A percentile compares a stretch with the other conserved stretches of the same genome.
phyloP scores from a whole-genome alignment of 1,140 invertebrate genomes.

The Probaryconus sp. region DNA sequence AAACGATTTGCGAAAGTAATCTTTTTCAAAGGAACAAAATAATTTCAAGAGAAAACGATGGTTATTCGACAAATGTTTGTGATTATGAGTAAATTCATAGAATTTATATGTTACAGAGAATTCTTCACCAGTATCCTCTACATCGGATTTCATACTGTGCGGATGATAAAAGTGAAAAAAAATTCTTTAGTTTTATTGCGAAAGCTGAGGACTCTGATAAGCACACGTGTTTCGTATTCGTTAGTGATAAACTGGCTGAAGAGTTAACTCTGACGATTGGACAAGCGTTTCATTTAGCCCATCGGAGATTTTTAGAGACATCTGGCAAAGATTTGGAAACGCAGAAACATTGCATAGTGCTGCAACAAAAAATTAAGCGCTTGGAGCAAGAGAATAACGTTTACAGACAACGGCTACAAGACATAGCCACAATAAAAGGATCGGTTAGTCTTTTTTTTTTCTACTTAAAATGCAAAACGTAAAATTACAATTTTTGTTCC shows the following conservation, averaged over 20 bases:
- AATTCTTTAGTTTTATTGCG: conserved; percentile 98
- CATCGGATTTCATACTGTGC: conserved; percentile 99
- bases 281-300: conserved; percentile 98
- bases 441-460: conserved; percentile 64
- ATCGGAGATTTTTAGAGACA: conserved; percentile 89
- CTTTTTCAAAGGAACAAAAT: no score
- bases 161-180: conserved; percentile 98
- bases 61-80: no score
- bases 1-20: no score
- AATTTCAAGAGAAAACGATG: no score
- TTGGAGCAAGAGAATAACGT: conserved; percentile 85
- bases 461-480: no score
- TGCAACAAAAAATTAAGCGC: conserved; percentile 86
- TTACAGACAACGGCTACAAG: conserved; percentile 83
- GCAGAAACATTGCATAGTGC: conserved; percentile 83
- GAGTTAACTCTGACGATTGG: conserved; percentile 98
- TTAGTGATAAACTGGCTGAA: conserved; percentile 96
- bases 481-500: no score
- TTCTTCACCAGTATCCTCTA: conserved; percentile 96
- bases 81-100: no score
- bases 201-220: conserved; percentile 91
- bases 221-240: conserved; percentile 97
- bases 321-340: conserved; percentile 86
- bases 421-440: conserved; percentile 79
- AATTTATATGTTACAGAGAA: conserved; percentile 81